A percentile compares a stretch with the other conserved stretches of the same genome.
These are phyloP conservation scores for Augochlorella aurata DNA, from an alignment of 2,888 invertebrate genomes.

Conservation along the genomic window DNA sequence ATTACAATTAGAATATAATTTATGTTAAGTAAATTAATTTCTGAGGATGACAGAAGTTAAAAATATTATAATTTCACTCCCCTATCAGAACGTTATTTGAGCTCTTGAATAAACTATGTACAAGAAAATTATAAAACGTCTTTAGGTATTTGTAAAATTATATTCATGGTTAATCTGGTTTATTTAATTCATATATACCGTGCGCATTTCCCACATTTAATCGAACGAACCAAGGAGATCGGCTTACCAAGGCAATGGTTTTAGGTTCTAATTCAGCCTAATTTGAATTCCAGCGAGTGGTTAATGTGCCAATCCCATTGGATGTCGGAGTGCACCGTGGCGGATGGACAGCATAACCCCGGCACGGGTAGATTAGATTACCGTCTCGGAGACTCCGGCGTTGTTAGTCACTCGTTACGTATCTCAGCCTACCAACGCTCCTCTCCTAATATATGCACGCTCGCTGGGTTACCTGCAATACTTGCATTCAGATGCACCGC, in stretches of 20 bases:
- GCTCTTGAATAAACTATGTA: too few relatives aligned
- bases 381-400: constrained; percentile 38
- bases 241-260: background rate
- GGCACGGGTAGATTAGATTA: constrained; percentile 52
- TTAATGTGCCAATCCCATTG: constrained; percentile 12
- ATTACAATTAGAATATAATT: too few relatives aligned
- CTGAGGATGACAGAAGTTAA: too few relatives aligned
- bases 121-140: too few relatives aligned
- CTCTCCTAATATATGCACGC: constrained; percentile 44
- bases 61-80: too few relatives aligned
- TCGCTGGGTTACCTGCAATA: constrained; percentile 49
- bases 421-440: constrained; percentile 51
- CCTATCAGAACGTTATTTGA: too few relatives aligned
- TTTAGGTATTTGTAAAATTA: too few relatives aligned
- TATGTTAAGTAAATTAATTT: too few relatives aligned
- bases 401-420: constrained; percentile 51
- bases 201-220: too few relatives aligned
- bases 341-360: constrained; percentile 10
- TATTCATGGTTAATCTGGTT: too few relatives aligned
- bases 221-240: too few relatives aligned
- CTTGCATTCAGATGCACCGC: constrained; percentile 50
- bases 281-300: background rate
- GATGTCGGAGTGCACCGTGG: background rate
- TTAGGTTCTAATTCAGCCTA: background rate
- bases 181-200: too few relatives aligned